Evolutionary conservation across 2,888 invertebrate species (phyloP), one percentile per base, ranked within the genome.

Genomic region (Drosophila cognata): DNA sequence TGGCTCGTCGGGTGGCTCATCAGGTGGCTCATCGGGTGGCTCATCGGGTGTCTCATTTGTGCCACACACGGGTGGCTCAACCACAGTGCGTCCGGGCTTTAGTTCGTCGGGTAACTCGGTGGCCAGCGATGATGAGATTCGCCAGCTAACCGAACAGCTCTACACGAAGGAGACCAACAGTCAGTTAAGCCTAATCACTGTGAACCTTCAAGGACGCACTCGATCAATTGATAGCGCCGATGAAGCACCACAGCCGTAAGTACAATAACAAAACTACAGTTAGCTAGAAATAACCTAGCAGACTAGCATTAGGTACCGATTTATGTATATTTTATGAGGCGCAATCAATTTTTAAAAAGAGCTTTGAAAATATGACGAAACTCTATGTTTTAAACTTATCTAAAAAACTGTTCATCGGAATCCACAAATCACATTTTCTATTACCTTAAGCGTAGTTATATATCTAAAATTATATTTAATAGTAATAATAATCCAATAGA

Each of bases 171-270:
- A 97, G 90, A 93, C 93, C 0, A 97, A 96, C 91, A 97, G 96
- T 91, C 96, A 96, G 48, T 95, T 96, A 8, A 95, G 93, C 88
- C 94, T 95, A 79, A 94, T 97, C n/a, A 95, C 94, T 0, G 89
- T 97, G 2, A 96, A 97, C 92, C 94, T 95, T 71, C 97, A 97
- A 93, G 96, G 95, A 75, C 95, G 95, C 91, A 97, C 97, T 0
- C 94, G 95, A 2, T 96, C 96, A 11, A 94, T 94, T 57, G 96
- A 95, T 21, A 93, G 93, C 61, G 94, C 94, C 18, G 97, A 97
- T 91, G 95, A 96, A 92, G 97, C 97, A 10, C 95, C 97, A 33
- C 93, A 94, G 81, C 96, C 96, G 97, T 97, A 94, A 95, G 96
- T 88, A n/a, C 5, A 33, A 59, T 46, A 16, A 25, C 25, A 25